Percentiles rank a stretch among this genome's conserved stretches.
These are phyloP conservation scores for Lophura nycthemera DNA, from an alignment of 2,113 vertebrate genomes.

Conservation along the genomic window DNA sequence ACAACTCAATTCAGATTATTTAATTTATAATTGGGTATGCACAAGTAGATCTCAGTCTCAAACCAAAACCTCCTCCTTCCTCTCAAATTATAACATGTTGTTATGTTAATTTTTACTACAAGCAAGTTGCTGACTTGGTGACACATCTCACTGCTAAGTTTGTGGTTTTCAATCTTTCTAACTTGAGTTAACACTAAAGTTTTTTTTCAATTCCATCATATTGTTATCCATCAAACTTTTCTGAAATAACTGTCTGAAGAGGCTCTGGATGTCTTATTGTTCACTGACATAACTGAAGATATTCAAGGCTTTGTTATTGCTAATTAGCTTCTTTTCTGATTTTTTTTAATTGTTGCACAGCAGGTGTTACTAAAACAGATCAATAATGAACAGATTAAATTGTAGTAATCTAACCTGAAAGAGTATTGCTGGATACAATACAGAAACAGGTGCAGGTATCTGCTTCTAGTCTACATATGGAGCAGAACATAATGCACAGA, in stretches of 20 bases:
- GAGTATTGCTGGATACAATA: background rate
- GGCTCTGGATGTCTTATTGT: background rate
- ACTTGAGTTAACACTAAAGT: background rate
- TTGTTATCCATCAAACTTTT: background rate
- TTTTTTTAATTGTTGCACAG: background rate
- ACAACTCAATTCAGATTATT: background rate
- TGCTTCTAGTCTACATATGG: too few relatives aligned
- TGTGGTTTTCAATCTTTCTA: background rate
- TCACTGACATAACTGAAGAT: background rate
- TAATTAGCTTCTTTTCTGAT: background rate
- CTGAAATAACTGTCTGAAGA: background rate
- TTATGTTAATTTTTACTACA: background rate
- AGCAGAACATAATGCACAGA: too few relatives aligned
- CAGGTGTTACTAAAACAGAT: background rate
- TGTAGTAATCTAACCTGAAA: background rate
- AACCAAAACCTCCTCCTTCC: background rate
- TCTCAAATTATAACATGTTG: background rate
- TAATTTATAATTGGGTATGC: background rate
- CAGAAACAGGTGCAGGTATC: background rate
- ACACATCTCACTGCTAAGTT: background rate
- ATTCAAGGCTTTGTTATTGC: background rate
- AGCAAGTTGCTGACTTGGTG: background rate
- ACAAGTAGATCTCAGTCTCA: background rate
- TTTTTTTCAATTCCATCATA: background rate
- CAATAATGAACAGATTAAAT: background rate